Percentiles rank a stretch among this genome's conserved stretches.
Evolutionary conservation across 2,888 invertebrate genomes (phyloP).

Genomic region (Neoitamus cyanurus): DNA sequence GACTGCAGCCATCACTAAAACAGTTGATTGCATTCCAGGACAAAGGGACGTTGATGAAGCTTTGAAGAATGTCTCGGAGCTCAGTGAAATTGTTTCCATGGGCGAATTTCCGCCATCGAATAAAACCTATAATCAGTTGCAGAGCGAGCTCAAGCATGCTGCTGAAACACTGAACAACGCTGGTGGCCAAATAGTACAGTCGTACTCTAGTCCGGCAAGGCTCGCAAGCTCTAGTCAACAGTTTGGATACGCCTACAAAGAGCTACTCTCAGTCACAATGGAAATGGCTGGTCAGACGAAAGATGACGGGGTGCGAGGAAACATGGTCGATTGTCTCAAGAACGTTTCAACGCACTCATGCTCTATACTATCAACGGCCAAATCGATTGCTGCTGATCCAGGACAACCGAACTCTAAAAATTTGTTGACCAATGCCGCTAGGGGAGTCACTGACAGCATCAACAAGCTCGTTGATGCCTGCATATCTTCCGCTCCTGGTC

Average conservation of each 20-base stretch:
- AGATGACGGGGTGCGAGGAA: constrained; percentile 79
- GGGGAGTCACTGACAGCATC: constrained; percentile 92
- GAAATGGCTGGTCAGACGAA: constrained; percentile 87
- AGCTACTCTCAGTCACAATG: constrained; percentile 81
- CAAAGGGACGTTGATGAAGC: constrained; percentile 94
- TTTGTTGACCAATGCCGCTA: constrained; percentile 86
- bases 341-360: constrained; percentile 89
- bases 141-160: constrained; percentile 84
- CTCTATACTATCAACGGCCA: constrained; percentile 86
- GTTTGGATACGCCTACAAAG: constrained; percentile 82
- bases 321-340: constrained; percentile 88
- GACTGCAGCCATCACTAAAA: constrained; percentile 70
- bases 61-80: constrained; percentile 82
- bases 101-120: constrained; percentile 81
- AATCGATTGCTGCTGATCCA: constrained; percentile 89
- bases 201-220: constrained; percentile 76
- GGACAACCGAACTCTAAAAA: constrained; percentile 91
- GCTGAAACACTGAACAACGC: constrained; percentile 87
- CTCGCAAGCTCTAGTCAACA: constrained; percentile 81
- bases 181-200: constrained; percentile 83
- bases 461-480: constrained; percentile 80
- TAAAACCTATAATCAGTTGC: constrained; percentile 82
- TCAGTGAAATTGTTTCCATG: constrained; percentile 77
- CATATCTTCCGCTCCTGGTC: constrained; percentile 91
- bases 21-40: constrained; percentile 88